Base-by-base conservation (phyloP, 2,888 invertebrate genomes). In the Aphidoletes aphidimyza region DNA sequence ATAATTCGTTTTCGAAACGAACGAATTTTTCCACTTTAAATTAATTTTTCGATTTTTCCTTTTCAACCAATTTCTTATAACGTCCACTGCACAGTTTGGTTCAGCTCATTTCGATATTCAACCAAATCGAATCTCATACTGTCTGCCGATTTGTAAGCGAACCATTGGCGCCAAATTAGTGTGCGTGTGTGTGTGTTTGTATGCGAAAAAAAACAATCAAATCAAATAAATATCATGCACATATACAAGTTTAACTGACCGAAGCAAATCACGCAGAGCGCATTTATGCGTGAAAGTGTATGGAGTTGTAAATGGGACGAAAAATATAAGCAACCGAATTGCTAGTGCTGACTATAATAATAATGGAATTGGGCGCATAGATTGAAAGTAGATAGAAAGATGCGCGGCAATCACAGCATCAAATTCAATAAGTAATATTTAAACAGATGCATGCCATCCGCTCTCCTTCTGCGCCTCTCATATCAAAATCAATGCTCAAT, bases 181-280 rank as follows among this genome's bases (percentile, higher is more conserved):
- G 69, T 17, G 19, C 11, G 11, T 54, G n/a, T n/a, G n/a, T n/a
- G n/a, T n/a, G n/a, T 54, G n/a, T 17, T 9, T 17, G 47, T 2
- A 47, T 5, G 22, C 2, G 30, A 30, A 30, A 69, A 69, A 14
- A 34, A 69, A 34, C 30, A n/a, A 1, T 30, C 2, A 69, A 69
- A 69, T 69, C 69, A 34, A 69, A 69, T 69, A 69, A 69, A 69
- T 69, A 69, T 69, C 26, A 69, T 69, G 54, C 54, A 54, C 54
- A 22, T 22, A 30, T 69, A 69, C 34, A 69, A 69, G 69, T 69
- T 69, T 69, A 69, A 69, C 69, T 69, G 69, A 69, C 69, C 69
- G 69, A 69, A 69, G 30, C 69, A 69, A 69, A 69, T 69, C 69
- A 69, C 30, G 69, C 14, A 69, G n/a, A n/a, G 34, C 69, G 69